Conservation (phyloP, 2,888 invertebrate genomes). For the Zonitis immaculata region DNA sequence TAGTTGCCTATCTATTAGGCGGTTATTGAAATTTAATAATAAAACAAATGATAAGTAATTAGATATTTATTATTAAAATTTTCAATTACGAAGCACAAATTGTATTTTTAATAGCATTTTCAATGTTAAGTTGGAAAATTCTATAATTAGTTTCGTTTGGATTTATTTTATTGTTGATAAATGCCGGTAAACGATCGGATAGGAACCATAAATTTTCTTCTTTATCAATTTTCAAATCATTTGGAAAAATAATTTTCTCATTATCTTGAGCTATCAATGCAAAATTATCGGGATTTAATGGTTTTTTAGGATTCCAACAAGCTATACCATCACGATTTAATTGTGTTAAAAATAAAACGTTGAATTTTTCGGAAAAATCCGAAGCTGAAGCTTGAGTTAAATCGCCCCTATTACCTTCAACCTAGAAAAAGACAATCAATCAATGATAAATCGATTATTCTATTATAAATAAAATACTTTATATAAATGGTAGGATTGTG, state of each 20-base stretch:
- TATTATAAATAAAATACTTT: constrained; percentile 50
- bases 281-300: constrained; percentile 61
- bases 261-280: constrained; percentile 65
- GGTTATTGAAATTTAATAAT: too few species aligned
- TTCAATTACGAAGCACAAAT: constrained; percentile 35
- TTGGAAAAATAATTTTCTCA: constrained; percentile 68
- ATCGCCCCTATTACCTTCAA: constrained; percentile 67
- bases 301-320: constrained; percentile 72
- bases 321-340: constrained; percentile 71
- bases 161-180: constrained; percentile 62
- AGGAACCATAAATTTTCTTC: constrained; percentile 69
- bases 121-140: constrained; percentile 47
- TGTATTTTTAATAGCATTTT: constrained; percentile 48
- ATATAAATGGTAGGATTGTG: constrained; percentile 65
- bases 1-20: too few species aligned
- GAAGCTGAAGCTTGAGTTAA: constrained; percentile 71
- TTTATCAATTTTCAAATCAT: constrained; percentile 67
- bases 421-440: constrained; percentile 40
- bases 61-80: not conserved
- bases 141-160: constrained; percentile 65
- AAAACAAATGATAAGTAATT: not conserved
- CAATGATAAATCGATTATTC: not conserved
- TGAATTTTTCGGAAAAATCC: constrained; percentile 62
- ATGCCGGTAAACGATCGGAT: constrained; percentile 71
- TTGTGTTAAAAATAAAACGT: constrained; percentile 72